A percentile compares a stretch with the other conserved stretches of the same genome.
These are phyloP conservation scores for Malachius bipustulatus DNA, from an alignment of 2,888 invertebrate genomes.

Conservation along the genomic window DNA sequence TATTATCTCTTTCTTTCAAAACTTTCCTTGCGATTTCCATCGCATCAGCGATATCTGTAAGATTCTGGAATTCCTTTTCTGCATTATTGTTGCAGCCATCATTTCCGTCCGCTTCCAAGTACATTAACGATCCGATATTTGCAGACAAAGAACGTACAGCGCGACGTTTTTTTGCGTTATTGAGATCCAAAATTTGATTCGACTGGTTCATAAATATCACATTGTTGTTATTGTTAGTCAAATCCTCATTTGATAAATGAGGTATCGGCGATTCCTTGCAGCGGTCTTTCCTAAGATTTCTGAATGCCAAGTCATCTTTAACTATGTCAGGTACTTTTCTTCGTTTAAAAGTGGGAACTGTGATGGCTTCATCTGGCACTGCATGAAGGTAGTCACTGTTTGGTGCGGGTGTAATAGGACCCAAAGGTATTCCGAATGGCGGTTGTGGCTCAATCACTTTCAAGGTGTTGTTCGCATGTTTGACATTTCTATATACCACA, in stretches of 20 bases:
- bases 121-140: conserved; percentile 67
- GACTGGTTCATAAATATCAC: conserved; percentile 14
- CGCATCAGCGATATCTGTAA: conserved; percentile 37
- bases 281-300: conserved; percentile 72
- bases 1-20: conserved; percentile 34
- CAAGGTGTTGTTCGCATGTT: conserved; percentile 60
- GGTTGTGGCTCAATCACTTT: conserved; percentile 72
- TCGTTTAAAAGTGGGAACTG: conserved; percentile 50
- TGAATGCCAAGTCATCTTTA: conserved; percentile 77
- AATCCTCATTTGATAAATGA: conserved; percentile 40
- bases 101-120: conserved; percentile 43
- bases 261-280: conserved; percentile 41
- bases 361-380: conserved; percentile 46
- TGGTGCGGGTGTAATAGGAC: conserved; percentile 68
- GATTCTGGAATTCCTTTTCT: conserved; percentile 25
- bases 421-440: conserved; percentile 81
- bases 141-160: conserved; percentile 75
- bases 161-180: conserved; percentile 57
- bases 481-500: conserved; percentile 69
- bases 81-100: conserved; percentile 21
- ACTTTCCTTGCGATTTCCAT: conserved; percentile 37
- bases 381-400: conserved; percentile 78
- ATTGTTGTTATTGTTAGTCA: conserved; percentile 40
- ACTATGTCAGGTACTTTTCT: conserved; percentile 69
- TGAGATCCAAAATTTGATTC: conserved; percentile 26